These are phyloP conservation scores for Oreohelix idahoensis DNA, from an alignment of 1,140 invertebrate species.

Conservation along the genomic window DNA sequence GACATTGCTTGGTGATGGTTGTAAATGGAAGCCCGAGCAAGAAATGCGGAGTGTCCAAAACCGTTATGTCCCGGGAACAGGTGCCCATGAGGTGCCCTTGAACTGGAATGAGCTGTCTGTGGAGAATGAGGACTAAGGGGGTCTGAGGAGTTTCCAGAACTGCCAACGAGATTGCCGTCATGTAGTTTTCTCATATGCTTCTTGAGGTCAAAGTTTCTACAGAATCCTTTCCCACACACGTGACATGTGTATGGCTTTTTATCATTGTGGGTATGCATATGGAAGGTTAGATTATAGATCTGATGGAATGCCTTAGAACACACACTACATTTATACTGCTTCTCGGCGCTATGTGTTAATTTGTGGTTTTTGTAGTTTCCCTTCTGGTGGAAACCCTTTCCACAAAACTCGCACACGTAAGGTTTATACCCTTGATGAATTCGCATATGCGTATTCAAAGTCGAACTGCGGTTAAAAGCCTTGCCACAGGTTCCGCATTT, in stretches of 20 bases:
- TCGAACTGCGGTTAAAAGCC: slow-evolving; percentile 97
- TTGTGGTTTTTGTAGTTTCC: slow-evolving; percentile 99
- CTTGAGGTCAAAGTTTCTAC: slow-evolving; percentile 98
- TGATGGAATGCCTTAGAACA: slow-evolving; percentile 99
- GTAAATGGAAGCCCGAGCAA: slow-evolving; percentile 46
- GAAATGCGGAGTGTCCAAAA: slow-evolving; percentile 44
- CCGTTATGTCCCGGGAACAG: slow-evolving; percentile 26
- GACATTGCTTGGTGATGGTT: slow-evolving; percentile 43
- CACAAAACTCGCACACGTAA: slow-evolving; percentile 85
- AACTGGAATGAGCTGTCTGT: slow-evolving; percentile 12
- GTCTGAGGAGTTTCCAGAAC: slow-evolving; percentile 21
- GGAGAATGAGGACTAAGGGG: slow-evolving; percentile 8
- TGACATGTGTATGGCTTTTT: slow-evolving; percentile 95
- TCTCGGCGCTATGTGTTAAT: slow-evolving; percentile 96
- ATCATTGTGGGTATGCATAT: slow-evolving; percentile 99
- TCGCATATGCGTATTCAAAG: slow-evolving; percentile 95
- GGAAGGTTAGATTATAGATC: slow-evolving; percentile 98
- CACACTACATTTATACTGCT: slow-evolving; percentile 94
- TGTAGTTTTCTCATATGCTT: slow-evolving; percentile 98
- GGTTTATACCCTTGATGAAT: slow-evolving; percentile 98
- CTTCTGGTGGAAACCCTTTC: slow-evolving; percentile 94
- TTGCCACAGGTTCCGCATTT: slow-evolving; percentile 95
- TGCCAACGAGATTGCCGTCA: slow-evolving; percentile 50
- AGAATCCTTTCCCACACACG: slow-evolving; percentile 97
- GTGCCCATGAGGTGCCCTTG: neutral